Evolutionary conservation across 2,797 vertebrate species (phyloP), one percentile per base, ranked within the genome.

Genomic region (Cossypha heuglini): DNA sequence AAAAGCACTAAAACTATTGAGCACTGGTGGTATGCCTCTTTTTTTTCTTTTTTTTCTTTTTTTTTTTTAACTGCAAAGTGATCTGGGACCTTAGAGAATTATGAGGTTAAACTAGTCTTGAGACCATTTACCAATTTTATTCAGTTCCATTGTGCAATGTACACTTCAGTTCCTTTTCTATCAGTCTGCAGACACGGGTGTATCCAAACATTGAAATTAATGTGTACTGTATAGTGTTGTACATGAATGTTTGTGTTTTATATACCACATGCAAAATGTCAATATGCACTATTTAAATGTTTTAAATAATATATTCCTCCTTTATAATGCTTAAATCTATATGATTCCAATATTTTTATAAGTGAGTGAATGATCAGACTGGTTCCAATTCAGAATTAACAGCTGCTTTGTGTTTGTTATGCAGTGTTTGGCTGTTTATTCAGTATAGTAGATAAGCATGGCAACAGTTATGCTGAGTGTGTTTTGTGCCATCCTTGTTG

Each of bases 401-500:
- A 98, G 97, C 98, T 98, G 96, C 98, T 98, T 98, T 96, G 97
- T 98, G 96, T 97, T 97, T 82, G 97, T 97, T 96, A 94, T 97
- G 97, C 95, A 93, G 86, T 97, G 95, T 98, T 97, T 98, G 97
- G 97, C 97, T 98, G 96, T 97, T 97, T 97, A 96, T 95, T 97
- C 97, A 96, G 96, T 98, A 98, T 98, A 97, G 97, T 98, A 97
- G 97, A 95, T 98, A 98, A 98, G 98, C 98, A 99, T 99, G 98
- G 98, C 98, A 97, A 97, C 97, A 98, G 97, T 97, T 97, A 96
- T 88, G 97, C 98, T 96, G 98, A 98, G 96, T 98, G 97, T 98
- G 91, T 98, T 98, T 98, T 98, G 98, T 99, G 98, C 98, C 98
- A 98, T 98, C 97, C 97, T 98, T 98, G 98, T 97, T 97, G 98